phyloP scores from a whole-genome alignment of 2,113 vertebrate species.

The Chaetorhynchus papuensis region DNA sequence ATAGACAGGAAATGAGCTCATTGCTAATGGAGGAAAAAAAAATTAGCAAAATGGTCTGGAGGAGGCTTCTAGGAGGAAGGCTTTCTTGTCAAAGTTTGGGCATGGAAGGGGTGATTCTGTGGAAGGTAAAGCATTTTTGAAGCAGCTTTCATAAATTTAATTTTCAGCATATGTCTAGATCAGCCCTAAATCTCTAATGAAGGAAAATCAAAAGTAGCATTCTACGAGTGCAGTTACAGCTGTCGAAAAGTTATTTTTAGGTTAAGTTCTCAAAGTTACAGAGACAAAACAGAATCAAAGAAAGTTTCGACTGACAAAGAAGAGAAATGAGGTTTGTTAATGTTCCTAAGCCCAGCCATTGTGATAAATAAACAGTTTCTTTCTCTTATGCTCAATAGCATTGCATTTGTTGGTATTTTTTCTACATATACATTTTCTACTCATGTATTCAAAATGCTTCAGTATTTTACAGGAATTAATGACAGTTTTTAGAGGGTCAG shows the following conservation, averaged over 20 bases:
- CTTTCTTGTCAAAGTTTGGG: neutral
- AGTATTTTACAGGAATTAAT: neutral
- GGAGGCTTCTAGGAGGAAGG: neutral
- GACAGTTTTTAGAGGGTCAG: neutral
- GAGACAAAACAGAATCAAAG: neutral
- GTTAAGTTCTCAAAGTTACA: neutral
- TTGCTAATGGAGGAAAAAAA: neutral
- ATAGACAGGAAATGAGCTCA: neutral
- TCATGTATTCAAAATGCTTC: neutral
- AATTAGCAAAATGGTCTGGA: neutral
- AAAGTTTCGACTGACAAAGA: neutral
- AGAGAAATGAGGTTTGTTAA: neutral
- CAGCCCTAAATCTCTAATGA: neutral
- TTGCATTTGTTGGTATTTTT: neutral
- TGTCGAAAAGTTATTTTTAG: neutral
- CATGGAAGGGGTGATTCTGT: accelerated
- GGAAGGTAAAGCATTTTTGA: neutral
- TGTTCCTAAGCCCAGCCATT: neutral
- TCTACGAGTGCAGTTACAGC: neutral
- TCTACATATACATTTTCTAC: neutral
- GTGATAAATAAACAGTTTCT: neutral
- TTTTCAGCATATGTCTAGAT: neutral
- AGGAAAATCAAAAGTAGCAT: neutral
- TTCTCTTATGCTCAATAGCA: neutral
- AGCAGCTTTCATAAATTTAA: neutral